Evolutionary conservation across 2,888 invertebrate species (phyloP).

Genomic region (Cerastis leucographa): DNA sequence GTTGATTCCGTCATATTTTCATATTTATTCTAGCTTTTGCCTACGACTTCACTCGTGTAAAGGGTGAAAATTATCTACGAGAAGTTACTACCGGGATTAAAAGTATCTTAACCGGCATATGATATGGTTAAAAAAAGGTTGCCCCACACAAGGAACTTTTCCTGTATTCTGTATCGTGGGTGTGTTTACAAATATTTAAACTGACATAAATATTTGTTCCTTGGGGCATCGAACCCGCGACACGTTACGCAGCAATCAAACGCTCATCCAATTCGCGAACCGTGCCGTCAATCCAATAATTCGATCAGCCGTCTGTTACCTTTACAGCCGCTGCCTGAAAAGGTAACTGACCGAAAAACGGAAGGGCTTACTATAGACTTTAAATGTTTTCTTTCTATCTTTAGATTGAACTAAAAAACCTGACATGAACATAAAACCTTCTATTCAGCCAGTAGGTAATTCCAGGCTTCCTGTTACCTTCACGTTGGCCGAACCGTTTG

Average conservation of each 20-base stretch:
- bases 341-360: not conserved
- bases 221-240: no score
- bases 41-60: not conserved
- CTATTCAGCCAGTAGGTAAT: conserved; percentile 40
- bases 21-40: not conserved
- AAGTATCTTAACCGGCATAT: not conserved
- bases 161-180: not conserved
- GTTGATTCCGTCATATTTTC: not conserved
- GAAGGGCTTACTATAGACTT: not conserved
- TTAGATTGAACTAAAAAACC: not conserved
- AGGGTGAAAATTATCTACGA: not conserved
- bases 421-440: conserved; percentile 20
- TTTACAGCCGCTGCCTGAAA: no score
- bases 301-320: no score
- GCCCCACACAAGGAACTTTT: not conserved
- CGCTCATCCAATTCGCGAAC: no score
- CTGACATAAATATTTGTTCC: no score
- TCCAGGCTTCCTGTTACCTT: conserved; percentile 41
- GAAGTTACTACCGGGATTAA: not conserved
- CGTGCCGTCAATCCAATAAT: not conserved
- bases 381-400: not conserved
- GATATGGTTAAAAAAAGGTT: not conserved
- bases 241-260: no score
- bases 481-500: conserved; percentile 52
- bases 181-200: not conserved